Base-by-base conservation (phyloP, 1,140 invertebrate species). In the Caligus rogercresseyi region DNA sequence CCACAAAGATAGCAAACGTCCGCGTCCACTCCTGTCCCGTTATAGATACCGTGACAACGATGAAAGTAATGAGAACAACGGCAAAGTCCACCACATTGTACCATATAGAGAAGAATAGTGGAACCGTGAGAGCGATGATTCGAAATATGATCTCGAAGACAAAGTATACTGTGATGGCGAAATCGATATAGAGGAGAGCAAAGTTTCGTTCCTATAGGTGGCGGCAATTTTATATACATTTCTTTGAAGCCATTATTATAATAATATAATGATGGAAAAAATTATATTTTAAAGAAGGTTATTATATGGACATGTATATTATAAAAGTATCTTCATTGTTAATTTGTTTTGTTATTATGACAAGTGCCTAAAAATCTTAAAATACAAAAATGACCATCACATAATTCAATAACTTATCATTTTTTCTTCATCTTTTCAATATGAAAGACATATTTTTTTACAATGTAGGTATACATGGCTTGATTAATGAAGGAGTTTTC, bases 71-170 rank as follows among this genome's bases (percentile, higher is more conserved):
- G 0, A 76, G 56, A 1, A 78, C 72, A 25, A 78, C 70, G n/a
- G 73, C 67, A 65, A 74, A 71, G 67, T 78, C 77, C 14, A 76
- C 65, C 3, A 72, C 65, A 66, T 77, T 76, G 66, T 74, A 70
- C 69, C 73, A 73, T 56, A 70, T 70, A 61, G 67, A 66, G 66
- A 77, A 77, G 65, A 73, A 75, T 16, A 65, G 31, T 16, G 63
- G 63, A 0, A 65, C 55, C 13, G 71, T 73, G n/a, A 43, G 31
- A 43, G 31, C 31, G n/a, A 43, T 43, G 7, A 43, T 43, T 43
- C 31, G 31, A 11, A 43, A 43, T 11, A 43, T 43, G 31, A 43
- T 43, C n/a, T 43, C 31, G 31, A 43, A 43, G 31, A 43, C 31
- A 43, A 43, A 43, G 31, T 43, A 43, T 7, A 43, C 31, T 43